These are phyloP conservation scores for Genyomyrus donnyi DNA, from an alignment of 2,113 vertebrate genomes.

Conservation along the genomic window DNA sequence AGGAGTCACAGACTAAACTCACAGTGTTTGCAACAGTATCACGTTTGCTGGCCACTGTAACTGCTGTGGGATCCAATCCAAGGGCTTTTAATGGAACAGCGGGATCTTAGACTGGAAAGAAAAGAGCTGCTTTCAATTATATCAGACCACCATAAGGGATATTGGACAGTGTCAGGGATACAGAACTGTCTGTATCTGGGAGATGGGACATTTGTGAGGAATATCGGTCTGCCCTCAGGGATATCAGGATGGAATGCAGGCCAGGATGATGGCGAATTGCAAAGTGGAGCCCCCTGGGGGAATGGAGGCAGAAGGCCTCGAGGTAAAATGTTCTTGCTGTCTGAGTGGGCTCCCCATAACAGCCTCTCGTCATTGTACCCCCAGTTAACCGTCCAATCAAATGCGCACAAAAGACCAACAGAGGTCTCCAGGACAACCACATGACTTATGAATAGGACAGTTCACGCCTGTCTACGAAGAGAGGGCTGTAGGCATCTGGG, in stretches of 20 bases:
- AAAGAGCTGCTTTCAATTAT: neutral
- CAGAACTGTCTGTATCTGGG: neutral
- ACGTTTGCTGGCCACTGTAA: neutral
- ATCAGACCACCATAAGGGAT: neutral
- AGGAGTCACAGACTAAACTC: neutral
- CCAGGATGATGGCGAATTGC: neutral
- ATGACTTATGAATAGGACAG: neutral
- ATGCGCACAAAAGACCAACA: neutral
- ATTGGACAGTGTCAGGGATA: neutral
- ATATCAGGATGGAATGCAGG: neutral
- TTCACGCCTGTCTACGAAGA: neutral
- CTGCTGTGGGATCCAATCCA: neutral
- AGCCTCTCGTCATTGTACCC: neutral
- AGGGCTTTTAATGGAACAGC: neutral
- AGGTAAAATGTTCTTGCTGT: neutral
- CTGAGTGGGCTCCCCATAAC: neutral
- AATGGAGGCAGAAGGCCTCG: neutral
- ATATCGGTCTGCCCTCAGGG: neutral
- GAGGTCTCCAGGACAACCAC: neutral
- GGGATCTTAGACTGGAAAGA: neutral
- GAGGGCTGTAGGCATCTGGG: neutral
- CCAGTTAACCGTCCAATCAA: neutral
- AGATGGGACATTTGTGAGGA: neutral
- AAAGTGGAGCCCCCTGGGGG: neutral
- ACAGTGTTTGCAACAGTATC: neutral